Percentiles rank a stretch among this genome's conserved stretches.
phyloP scores from a whole-genome alignment of 2,888 invertebrate species.

The Trisateles emortualis region DNA sequence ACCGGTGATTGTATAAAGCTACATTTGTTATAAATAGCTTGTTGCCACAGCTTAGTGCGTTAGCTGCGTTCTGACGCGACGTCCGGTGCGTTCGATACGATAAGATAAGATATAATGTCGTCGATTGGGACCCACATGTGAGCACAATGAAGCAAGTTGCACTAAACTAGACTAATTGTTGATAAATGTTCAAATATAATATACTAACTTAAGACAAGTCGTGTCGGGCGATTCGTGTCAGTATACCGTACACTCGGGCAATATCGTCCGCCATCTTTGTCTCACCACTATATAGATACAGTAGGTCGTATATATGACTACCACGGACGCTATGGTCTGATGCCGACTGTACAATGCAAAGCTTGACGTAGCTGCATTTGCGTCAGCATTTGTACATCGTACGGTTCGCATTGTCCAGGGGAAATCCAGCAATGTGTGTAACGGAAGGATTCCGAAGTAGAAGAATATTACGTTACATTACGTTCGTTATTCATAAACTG shows the following conservation, averaged over 20 bases:
- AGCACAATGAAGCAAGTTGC: conserved; percentile 1
- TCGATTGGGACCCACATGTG: conserved; percentile 5
- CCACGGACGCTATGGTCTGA: too few relatives aligned
- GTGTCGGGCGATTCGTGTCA: conserved; percentile 8
- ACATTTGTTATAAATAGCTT: conserved; percentile 52
- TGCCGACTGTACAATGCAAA: too few relatives aligned
- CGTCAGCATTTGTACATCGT: too few relatives aligned
- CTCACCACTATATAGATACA: not conserved
- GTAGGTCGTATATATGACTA: too few relatives aligned
- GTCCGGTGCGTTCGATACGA: conserved; percentile 7
- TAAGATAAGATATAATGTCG: too few relatives aligned
- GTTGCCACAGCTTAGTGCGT: conserved; percentile 51
- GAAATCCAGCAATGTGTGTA: too few relatives aligned
- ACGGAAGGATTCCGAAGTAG: too few relatives aligned
- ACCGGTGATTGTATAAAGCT: conserved; percentile 23
- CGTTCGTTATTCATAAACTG: too few relatives aligned
- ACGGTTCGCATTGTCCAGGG: too few relatives aligned
- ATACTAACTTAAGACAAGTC: conserved; percentile 9
- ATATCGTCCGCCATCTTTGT: not conserved
- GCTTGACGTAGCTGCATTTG: too few relatives aligned
- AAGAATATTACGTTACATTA: too few relatives aligned
- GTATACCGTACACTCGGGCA: not conserved
- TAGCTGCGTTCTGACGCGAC: conserved; percentile 10
- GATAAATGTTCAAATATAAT: conserved; percentile 6
- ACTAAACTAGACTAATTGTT: not conserved